Base-by-base conservation (phyloP, 2,113 vertebrate species). In the Mesocricetus auratus region DNA sequence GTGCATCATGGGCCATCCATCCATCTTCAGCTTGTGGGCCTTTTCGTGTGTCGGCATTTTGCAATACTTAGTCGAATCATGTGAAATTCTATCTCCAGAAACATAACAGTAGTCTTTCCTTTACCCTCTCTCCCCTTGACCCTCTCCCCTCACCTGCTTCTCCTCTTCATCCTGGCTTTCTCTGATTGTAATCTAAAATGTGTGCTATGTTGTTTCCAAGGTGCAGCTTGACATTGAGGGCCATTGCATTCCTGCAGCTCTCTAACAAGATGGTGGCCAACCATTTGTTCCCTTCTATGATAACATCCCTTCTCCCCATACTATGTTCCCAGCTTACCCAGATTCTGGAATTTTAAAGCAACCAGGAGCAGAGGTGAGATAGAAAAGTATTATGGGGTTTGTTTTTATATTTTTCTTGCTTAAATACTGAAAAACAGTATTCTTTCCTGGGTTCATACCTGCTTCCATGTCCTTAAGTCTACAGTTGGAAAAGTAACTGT, bases 271-370 rank as follows among this genome's bases (percentile, higher is more conserved):
- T 45, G 86, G 83, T 88, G 0, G 16, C 4, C 74, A 2, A 11
- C 56, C 42, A 3, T 53, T 4, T 89, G 68, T 47, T 90, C 93
- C 94, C 3, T 94, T 66, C 95, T 74, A 33, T 2, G 81, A 97
- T 93, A 88, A 95, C 73, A 87, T 45, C 12, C 36, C 50, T 29
- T 56, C 3, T 0, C 79, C 29, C 45, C 22, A 29, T 19, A 36
- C 11, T 93, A 53, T 94, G 56, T 94, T 22, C 11, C 94, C 21
- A 92, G 16, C 13, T 33, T 75, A 1, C 58, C 74, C 89, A 87
- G 94, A 6, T 86, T 90, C 78, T 64, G 91, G 50, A 17, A 31
- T 95, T 60, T 91, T 85, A 97, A 96, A 96, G 24, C 92, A 95
- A 91, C 83, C 5, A 86, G 90, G 68, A 50, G 64, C 86, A 24